Conservation (phyloP, 2,113 vertebrate genomes). For the Hepsetus odoe region DNA sequence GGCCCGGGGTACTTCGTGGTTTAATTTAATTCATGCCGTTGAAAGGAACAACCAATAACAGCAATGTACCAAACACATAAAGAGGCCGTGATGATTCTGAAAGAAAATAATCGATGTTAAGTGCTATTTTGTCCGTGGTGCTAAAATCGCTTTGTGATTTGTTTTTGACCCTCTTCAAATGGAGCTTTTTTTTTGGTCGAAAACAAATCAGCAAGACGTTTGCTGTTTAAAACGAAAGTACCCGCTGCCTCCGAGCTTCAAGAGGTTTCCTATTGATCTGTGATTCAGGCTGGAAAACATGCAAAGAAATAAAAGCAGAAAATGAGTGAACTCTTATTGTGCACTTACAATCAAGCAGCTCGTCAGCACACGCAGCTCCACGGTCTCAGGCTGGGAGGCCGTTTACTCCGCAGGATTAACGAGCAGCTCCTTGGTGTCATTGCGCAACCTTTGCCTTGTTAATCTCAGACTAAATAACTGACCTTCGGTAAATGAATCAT, state of each 20-base stretch:
- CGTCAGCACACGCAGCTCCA: neutral
- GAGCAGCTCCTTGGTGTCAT: too few species aligned
- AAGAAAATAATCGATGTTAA: too few species aligned
- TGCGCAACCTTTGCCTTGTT: too few species aligned
- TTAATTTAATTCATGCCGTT: too few species aligned
- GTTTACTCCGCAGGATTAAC: too few species aligned
- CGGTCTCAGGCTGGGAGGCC: neutral
- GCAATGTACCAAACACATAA: too few species aligned
- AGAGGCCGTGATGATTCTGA: too few species aligned
- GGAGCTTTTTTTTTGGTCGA: neutral
- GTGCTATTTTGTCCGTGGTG: neutral
- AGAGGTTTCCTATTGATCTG: neutral
- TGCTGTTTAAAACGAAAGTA: neutral
- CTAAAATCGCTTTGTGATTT: neutral
- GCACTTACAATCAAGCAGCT: neutral
- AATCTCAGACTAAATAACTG: neutral
- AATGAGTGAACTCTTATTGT: neutral
- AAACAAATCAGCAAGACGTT: neutral
- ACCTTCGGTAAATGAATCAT: neutral
- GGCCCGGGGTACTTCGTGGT: too few species aligned
- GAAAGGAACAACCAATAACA: too few species aligned
- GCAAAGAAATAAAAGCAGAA: neutral
- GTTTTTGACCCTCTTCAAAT: neutral
- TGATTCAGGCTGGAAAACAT: neutral
- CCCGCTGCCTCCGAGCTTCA: neutral